phyloP scores from a whole-genome alignment of 2,888 invertebrate species.

The Epicampocera succincta region DNA sequence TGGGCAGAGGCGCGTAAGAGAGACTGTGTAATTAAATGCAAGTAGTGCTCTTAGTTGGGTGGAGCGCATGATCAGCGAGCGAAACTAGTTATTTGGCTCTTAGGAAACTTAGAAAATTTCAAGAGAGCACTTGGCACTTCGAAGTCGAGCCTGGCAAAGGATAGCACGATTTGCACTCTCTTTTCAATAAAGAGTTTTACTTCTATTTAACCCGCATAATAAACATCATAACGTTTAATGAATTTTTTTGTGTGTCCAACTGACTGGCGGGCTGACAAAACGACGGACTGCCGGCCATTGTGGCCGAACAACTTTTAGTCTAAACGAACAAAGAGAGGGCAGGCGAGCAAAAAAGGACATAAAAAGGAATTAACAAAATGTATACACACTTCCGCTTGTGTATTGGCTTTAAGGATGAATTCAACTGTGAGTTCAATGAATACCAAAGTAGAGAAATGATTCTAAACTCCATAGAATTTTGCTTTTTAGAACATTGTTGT shows the following conservation, averaged over 20 bases:
- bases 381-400: slow-evolving; percentile 62
- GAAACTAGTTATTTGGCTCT: neutral
- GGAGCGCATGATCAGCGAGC: slow-evolving; percentile 38
- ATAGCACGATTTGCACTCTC: slow-evolving; percentile 5
- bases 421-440: slow-evolving; percentile 26
- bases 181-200: slow-evolving; percentile 11
- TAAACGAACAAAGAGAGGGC: neutral
- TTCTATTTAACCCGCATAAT: slow-evolving; percentile 40
- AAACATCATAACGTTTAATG: slow-evolving; percentile 27
- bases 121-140: slow-evolving; percentile 7
- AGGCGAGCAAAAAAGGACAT: slow-evolving; percentile 9
- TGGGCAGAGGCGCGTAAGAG: slow-evolving; percentile 13
- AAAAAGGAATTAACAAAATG: slow-evolving; percentile 56
- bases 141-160: slow-evolving; percentile 4
- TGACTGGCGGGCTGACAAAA: neutral
- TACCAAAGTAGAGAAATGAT: neutral
- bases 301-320: neutral
- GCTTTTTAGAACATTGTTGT: slow-evolving; percentile 3
- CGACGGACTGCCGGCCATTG: neutral
- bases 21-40: slow-evolving; percentile 17
- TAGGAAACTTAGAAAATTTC: neutral
- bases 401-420: slow-evolving; percentile 52
- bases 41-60: neutral
- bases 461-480: slow-evolving; percentile 52
- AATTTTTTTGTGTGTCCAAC: neutral